Evolutionary conservation across 1,140 invertebrate genomes (phyloP), one percentile per base, ranked within the genome.

Genomic region (Sycophila sp.): DNA sequence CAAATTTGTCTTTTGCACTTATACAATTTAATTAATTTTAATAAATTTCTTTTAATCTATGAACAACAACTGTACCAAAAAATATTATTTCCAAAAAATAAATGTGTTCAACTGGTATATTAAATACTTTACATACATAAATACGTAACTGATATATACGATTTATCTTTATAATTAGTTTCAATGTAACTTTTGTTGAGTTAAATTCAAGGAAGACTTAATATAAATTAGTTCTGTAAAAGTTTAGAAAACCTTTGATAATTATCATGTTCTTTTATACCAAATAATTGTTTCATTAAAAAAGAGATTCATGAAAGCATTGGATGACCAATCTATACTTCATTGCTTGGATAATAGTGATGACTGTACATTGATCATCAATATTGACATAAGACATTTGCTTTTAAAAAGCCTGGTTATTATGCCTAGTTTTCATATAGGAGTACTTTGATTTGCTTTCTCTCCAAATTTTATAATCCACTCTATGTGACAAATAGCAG

Each of bases 381-480:
- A 17, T 17, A 59, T 69, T 22, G 17, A n/a, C n/a, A n/a, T n/a
- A 55, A 69, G 42, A 47, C 49, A 19, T 40, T n/a, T 19, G 40
- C 47, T 13, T 28, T 7, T 38, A 22, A 26, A 64, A 1, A 45
- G 56, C 17, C 10, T 5, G 26, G 2, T 24, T 13, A n/a, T n/a
- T n/a, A n/a, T 3, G 58, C 42, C 32, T 34, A 24, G 24, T 51
- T 32, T 73, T 80, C 73, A 83, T 51, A 83, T 83, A 17, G 80
- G 71, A 32, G 80, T 83, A 47, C 79, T 82, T 74, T 80, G 77
- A 59, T 62, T 77, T 28, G 60, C 64, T 34, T 80, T 80, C 15
- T 76, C 74, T 28, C 75, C 72, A 49, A 78, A 80, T 42, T 75
- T 80, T 19, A 76, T 71, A 6, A 83, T 75, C 80, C 80, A 83